A percentile compares a stretch with the other conserved stretches of the same genome.
phyloP scores from a whole-genome alignment of 1,140 invertebrate species.

The Ridgeia piscesae region DNA sequence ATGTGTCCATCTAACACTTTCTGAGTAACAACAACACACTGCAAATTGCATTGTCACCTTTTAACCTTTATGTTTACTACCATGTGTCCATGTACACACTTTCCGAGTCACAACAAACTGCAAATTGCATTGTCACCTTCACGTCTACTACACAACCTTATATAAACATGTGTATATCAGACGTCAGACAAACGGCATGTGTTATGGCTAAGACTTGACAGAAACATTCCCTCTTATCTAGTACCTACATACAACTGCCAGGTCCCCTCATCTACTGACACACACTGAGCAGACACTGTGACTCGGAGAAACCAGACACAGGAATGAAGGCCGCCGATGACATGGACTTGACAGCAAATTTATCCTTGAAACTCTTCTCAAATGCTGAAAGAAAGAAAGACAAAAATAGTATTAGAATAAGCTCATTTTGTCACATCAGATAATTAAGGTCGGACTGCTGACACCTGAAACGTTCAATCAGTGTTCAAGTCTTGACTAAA shows the following conservation, averaged over 20 bases:
- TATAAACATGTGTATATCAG: not conserved
- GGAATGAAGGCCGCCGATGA: not conserved
- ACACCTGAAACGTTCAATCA: not conserved
- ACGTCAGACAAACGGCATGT: not conserved
- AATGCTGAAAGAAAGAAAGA: not conserved
- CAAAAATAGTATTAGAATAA: too few relatives aligned
- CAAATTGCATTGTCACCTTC: not conserved
- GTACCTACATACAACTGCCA: not conserved
- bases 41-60: not conserved
- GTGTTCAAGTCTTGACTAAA: not conserved
- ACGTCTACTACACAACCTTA: not conserved
- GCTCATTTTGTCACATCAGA: too few relatives aligned
- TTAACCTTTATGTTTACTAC: too few relatives aligned
- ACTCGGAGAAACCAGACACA: not conserved
- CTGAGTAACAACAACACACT: not conserved
- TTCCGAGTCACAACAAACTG: not conserved
- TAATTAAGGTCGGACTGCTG: too few relatives aligned
- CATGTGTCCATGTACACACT: too few relatives aligned
- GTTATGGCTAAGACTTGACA: not conserved
- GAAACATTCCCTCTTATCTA: not conserved
- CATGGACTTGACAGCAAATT: not conserved
- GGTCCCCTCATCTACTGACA: not conserved
- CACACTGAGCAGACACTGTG: not conserved
- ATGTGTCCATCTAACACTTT: not conserved
- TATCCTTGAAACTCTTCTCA: not conserved